Conservation (phyloP, 2,113 vertebrate genomes). For the Odontesthes bonariensis region DNA sequence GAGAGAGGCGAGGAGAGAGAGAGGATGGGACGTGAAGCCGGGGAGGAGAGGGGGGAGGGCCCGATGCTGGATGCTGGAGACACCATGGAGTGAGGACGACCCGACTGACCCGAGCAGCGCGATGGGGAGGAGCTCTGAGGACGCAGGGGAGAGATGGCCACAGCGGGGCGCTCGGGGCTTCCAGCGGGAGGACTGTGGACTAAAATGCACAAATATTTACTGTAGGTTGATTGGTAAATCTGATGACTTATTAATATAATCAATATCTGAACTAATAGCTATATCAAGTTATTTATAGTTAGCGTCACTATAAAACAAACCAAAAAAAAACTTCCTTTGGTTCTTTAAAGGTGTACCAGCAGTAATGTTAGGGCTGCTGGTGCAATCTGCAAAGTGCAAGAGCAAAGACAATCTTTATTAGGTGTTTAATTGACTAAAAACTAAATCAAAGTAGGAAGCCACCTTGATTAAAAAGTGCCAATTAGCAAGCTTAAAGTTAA, state of each 20-base stretch:
- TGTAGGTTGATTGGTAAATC: conserved; percentile 11
- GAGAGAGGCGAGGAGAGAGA: conserved; percentile 86
- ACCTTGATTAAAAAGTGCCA: neutral
- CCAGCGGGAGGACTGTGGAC: conserved; percentile 86
- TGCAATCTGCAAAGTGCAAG: too few species aligned
- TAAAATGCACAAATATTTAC: conserved; percentile 56
- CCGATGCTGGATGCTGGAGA: conserved; percentile 87
- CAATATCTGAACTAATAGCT: neutral
- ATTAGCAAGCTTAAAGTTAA: neutral
- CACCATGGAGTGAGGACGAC: conserved; percentile 85
- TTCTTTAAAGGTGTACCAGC: too few species aligned
- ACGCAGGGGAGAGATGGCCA: conserved; percentile 88
- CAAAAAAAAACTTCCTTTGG: too few species aligned
- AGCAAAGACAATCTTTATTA: too few species aligned
- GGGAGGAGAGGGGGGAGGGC: conserved; percentile 73
- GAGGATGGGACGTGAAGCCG: conserved; percentile 83
- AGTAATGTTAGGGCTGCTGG: too few species aligned
- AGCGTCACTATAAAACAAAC: too few species aligned
- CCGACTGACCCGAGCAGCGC: conserved; percentile 84
- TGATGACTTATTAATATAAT: conserved; percentile 5
- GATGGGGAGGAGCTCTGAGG: conserved; percentile 91
- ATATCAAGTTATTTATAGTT: neutral
- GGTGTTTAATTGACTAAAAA: too few species aligned
- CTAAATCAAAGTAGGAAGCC: neutral
- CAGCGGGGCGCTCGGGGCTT: conserved; percentile 87